Percentiles rank a stretch among this genome's conserved stretches.
These are phyloP conservation scores for Perognathus longimembris DNA, from an alignment of 2,113 vertebrate genomes.

Conservation along the genomic window DNA sequence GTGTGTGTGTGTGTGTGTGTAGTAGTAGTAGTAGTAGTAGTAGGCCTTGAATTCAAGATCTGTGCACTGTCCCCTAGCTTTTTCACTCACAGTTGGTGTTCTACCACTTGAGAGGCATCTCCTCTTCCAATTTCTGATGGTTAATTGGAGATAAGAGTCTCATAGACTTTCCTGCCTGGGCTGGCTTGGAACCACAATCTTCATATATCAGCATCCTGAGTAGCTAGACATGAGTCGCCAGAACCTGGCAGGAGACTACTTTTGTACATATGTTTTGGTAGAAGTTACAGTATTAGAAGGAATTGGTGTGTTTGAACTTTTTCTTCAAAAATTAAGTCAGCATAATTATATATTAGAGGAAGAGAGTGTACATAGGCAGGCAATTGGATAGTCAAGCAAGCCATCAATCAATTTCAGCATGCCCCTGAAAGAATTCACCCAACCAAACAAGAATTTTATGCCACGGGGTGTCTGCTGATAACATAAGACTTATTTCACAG, in stretches of 20 bases:
- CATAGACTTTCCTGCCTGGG: too few relatives aligned
- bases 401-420: not conserved
- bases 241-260: not conserved
- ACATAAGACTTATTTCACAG: not conserved
- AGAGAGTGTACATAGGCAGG: not conserved
- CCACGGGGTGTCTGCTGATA: not conserved
- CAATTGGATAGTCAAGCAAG: not conserved
- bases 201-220: too few relatives aligned
- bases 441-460: slow-evolving; percentile 7
- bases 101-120: too few relatives aligned
- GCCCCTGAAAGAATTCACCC: slow-evolving; percentile 26
- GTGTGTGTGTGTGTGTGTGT: too few relatives aligned
- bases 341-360: slow-evolving; percentile 25
- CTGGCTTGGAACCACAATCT: not conserved
- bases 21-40: too few relatives aligned
- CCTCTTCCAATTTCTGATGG: too few relatives aligned
- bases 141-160: too few relatives aligned
- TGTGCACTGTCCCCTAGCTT: too few relatives aligned
- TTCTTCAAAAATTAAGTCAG: slow-evolving; percentile 39
- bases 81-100: too few relatives aligned
- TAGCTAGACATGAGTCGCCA: too few relatives aligned
- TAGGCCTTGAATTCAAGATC: too few relatives aligned
- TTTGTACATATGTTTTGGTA: not conserved
- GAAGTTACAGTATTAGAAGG: not conserved
- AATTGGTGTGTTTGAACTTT: not conserved